Conservation (phyloP, 2,797 vertebrate species). For the Botia kubotai region DNA sequence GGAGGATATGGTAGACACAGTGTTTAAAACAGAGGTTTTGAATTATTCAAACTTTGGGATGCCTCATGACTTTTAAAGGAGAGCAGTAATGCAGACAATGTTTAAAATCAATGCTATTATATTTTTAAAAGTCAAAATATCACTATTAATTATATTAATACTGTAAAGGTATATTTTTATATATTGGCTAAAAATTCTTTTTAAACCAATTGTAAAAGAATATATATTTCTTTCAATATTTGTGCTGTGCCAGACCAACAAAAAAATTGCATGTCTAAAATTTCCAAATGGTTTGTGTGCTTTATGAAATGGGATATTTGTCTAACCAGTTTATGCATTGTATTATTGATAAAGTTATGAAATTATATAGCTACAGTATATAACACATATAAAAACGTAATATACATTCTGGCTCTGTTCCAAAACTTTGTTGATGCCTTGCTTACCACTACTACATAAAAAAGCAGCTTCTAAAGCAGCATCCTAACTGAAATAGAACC, state of each 20-base stretch:
- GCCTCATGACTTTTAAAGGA: neutral
- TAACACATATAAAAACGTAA: constrained; percentile 1
- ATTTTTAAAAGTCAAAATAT: neutral
- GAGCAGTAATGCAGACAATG: neutral
- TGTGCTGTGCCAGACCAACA: neutral
- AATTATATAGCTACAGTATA: neutral
- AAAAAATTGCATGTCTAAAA: constrained; percentile 19
- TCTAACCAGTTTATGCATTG: neutral
- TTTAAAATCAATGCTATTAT: constrained; percentile 10
- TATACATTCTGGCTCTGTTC: neutral
- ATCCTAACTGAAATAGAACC: neutral
- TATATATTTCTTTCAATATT: constrained; percentile 8
- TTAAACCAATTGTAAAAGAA: neutral
- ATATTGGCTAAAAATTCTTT: neutral
- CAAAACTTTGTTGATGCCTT: neutral
- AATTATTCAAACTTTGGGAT: neutral
- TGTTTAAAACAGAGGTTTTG: neutral
- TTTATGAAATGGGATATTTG: neutral
- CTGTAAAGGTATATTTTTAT: neutral
- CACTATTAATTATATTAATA: neutral
- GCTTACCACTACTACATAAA: no score
- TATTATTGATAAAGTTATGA: neutral
- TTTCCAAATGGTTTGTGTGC: constrained; percentile 6
- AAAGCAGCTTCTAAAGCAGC: neutral
- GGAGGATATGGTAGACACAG: neutral